These are phyloP conservation scores for Homarus americanus DNA, from an alignment of 1,140 invertebrate genomes.

Conservation along the genomic window DNA sequence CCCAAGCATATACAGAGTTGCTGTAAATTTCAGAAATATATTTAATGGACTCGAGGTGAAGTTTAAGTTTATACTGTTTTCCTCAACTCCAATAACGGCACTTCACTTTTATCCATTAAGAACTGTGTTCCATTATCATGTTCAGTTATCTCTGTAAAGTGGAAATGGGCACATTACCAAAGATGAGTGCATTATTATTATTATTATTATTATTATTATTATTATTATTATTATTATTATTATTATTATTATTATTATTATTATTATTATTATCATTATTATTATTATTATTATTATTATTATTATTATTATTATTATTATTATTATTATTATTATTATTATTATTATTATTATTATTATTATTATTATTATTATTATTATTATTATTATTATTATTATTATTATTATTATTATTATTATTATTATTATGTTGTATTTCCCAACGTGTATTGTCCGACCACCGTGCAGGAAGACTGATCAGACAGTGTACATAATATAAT, in stretches of 20 bases:
- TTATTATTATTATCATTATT: slow-evolving; percentile 8
- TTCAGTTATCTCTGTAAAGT: neutral
- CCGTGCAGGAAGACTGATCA: too few relatives aligned
- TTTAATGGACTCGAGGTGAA: too few relatives aligned
- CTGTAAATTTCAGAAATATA: too few relatives aligned
- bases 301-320: neutral
- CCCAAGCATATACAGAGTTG: too few relatives aligned
- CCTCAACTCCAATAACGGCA: too few relatives aligned
- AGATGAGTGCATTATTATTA: neutral
- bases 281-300: neutral
- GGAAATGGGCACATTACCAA: neutral
- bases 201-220: neutral
- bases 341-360: neutral
- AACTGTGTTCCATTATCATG: too few relatives aligned
- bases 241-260: slow-evolving; percentile 1
- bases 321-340: neutral
- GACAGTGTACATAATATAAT: too few relatives aligned
- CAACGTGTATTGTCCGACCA: too few relatives aligned
- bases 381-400: neutral
- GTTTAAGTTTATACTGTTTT: too few relatives aligned
- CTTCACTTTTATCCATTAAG: too few relatives aligned
- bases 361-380: neutral
- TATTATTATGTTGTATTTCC: too few relatives aligned
- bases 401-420: neutral
- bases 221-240: too few relatives aligned